Conservation (phyloP, 2,888 invertebrate species). For the Chalcis sispes region DNA sequence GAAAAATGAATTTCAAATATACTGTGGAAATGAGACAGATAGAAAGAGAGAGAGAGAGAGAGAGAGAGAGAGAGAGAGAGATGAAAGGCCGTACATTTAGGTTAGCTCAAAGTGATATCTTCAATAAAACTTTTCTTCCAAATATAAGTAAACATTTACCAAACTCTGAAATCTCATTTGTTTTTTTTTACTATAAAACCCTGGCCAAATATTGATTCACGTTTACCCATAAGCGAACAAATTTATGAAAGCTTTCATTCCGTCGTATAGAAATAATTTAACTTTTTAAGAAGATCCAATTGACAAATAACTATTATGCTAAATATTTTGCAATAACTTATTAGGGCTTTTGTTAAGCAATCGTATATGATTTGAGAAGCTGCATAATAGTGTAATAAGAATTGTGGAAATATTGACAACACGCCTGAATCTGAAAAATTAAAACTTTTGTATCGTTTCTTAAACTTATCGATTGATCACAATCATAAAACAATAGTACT, state of each 20-base stretch:
- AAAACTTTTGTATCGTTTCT: too few species aligned
- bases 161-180: constrained; percentile 6
- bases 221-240: not conserved
- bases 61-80: not conserved
- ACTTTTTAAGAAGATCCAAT: too few species aligned
- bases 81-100: not conserved
- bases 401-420: too few species aligned
- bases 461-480: too few species aligned
- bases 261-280: too few species aligned
- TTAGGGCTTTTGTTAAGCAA: too few species aligned
- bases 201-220: constrained; percentile 31
- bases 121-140: constrained; percentile 13
- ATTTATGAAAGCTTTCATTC: not conserved
- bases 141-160: constrained; percentile 14
- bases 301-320: too few species aligned
- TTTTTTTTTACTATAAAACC: not conserved
- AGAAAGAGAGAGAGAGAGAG: not conserved
- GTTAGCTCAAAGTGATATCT: constrained; percentile 10
- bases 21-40: not conserved
- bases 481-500: too few species aligned
- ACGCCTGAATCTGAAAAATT: too few species aligned
- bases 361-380: too few species aligned
- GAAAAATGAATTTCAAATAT: constrained; percentile 28
- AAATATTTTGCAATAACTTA: too few species aligned
- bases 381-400: too few species aligned